Evolutionary conservation across 2,888 invertebrate genomes (phyloP), one percentile per base, ranked within the genome.

Genomic region (Automeris io): DNA sequence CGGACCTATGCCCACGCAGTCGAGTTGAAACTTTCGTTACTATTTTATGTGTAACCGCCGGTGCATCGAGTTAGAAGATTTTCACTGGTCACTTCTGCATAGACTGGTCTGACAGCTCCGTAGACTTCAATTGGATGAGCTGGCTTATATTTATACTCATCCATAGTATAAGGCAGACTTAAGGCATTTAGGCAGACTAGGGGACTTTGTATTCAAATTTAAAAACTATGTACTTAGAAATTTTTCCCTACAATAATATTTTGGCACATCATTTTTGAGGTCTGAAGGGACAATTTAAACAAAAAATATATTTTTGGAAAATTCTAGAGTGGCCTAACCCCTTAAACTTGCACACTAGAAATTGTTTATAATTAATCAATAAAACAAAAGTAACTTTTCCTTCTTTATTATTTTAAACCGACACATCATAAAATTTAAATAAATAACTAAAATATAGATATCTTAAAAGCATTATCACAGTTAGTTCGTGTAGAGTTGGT

Each of bases 401-500:
- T 9, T 16, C 16, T 2, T 16, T 4, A 16, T 29, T 29, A 16
- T 16, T 29, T 29, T 16, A 29, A 29, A 13, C 29, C 29, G 11
- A 16, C 29, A 29, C 29, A 29, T n/a, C n/a, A 16, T 29, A 16
- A 16, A 4, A 16, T 16, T 16, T 8, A 29, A 29, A 29, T 29
- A 29, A 13, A 13, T 16, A 29, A 29, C 3, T 13, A 29, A 33
- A 35, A 35, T 32, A 32, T 16, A 33, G 32, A 35, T 32, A 32
- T 16, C 29, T 29, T 19, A 19, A 5, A 9, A 5, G 6, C 33
- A 37, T 31, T 40, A 38, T 35, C 35, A 40, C 35, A 26, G 35
- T 32, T 4, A 9, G 13, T 23, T 36, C 22, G 60, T 29, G 18
- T 35, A 41, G 0, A 80, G 54, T 49, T 80, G 51, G 0, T 66